Conservation (phyloP, 2,113 vertebrate species). For the Piprites chloris region DNA sequence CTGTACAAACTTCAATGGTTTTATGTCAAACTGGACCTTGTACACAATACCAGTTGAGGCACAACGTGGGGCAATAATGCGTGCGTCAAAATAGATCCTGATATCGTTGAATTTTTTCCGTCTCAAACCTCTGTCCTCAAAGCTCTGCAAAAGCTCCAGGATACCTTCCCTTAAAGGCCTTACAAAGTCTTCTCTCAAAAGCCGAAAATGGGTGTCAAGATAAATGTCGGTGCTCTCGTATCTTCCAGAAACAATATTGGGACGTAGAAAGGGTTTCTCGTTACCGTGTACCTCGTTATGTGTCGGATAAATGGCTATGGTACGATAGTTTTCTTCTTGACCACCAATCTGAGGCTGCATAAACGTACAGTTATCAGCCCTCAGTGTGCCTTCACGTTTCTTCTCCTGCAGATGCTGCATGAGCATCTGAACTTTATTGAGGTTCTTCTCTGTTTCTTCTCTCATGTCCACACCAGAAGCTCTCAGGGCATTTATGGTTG, state of each 20-base stretch:
- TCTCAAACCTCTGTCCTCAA: conserved; percentile 70
- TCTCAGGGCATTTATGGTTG: conserved; percentile 78
- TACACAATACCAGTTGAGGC: conserved; percentile 81
- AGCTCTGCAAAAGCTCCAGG: conserved; percentile 75
- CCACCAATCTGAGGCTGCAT: conserved; percentile 51
- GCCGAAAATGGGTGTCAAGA: conserved; percentile 93
- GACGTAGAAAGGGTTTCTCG: conserved; percentile 83
- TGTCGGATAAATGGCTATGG: conserved; percentile 84
- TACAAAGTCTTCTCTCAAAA: conserved; percentile 92
- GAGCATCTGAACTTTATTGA: conserved; percentile 74
- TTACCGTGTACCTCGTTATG: conserved; percentile 80
- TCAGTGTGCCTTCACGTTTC: conserved; percentile 83
- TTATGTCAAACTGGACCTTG: conserved; percentile 83
- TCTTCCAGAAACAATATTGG: conserved; percentile 79
- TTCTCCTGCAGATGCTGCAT: conserved; percentile 81
- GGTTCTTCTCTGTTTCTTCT: conserved; percentile 73
- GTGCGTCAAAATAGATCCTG: conserved; percentile 83
- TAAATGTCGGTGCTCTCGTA: conserved; percentile 83
- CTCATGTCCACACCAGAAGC: conserved; percentile 77
- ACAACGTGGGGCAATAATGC: conserved; percentile 78
- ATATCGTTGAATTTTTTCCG: conserved; percentile 86
- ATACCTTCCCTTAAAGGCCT: conserved; percentile 89
- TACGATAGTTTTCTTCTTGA: conserved; percentile 75
- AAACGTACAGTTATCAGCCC: conserved; percentile 76
- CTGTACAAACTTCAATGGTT: conserved; percentile 82